Evolutionary conservation across 2,797 vertebrate genomes (phyloP), one percentile per base, ranked within the genome.

Genomic region (Ctenopoma multispine): DNA sequence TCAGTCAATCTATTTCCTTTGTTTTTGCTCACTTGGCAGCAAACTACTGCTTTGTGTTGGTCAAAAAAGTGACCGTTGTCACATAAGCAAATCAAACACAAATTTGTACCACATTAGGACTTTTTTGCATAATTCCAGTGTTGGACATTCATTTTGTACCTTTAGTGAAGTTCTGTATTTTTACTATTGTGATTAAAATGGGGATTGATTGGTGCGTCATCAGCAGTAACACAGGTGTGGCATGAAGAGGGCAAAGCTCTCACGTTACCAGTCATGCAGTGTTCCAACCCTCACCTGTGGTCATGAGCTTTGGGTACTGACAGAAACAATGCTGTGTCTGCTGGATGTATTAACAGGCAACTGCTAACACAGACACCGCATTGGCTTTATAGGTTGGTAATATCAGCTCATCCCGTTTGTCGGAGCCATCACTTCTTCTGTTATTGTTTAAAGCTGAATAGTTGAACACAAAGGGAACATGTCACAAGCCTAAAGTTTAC

Each of bases 1-100:
- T 18, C 29, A 18, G 20, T 62, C 36, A 31, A 4, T 70, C 23
- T 7, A n/a, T 44, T 68, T 63, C 63, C 55, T 80, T 62, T 70
- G 60, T 79, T 79, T 69, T 81, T 69, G 48, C 75, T 36, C 27
- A 40, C 20, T 49, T 74, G 65, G 60, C 64, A 43, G n/a, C 6
- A 58, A 27, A 21, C 62, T 24, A 20, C 1, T 40, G 53, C 55
- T 20, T 65, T 20, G 46, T 72, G 53, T 49, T 34, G 60, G 31
- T 81, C 38, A 76, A 43, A 62, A 31, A 63, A 70, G 40, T 50
- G 15, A 47, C 13, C 48, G 17, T 46, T 57, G 58, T 20, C 10
- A 12, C 40, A 36, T 15, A 54, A 29, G 17, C 38, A 44, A 48
- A 43, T 63, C 23, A 56, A 36, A 23, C 41, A 44, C 1, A 51